A percentile compares a stretch with the other conserved stretches of the same genome.
These are phyloP conservation scores for Pygmarrhopalites habei DNA, from an alignment of 1,140 invertebrate genomes.

Conservation along the genomic window DNA sequence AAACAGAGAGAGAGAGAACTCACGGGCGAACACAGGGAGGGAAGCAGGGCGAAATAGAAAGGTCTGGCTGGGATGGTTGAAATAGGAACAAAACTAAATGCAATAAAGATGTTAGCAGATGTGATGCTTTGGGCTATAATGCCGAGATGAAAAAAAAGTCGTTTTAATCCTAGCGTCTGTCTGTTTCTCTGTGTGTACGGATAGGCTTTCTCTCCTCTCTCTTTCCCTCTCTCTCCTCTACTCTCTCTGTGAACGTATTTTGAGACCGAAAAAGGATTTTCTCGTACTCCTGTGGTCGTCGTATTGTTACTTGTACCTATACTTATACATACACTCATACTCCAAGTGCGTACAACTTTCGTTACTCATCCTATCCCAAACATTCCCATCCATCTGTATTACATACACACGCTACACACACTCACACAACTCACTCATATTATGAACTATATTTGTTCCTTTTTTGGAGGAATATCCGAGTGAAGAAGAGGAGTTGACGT, in stretches of 20 bases:
- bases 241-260: slow-evolving; percentile 9
- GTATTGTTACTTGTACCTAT: neutral
- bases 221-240: too few species aligned
- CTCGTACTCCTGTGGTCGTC: slow-evolving; percentile 13
- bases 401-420: neutral
- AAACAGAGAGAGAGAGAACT: too few species aligned
- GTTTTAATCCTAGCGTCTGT: slow-evolving; percentile 32
- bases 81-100: slow-evolving; percentile 32
- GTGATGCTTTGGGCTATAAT: slow-evolving; percentile 33
- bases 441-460: too few species aligned
- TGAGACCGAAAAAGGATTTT: slow-evolving; percentile 29
- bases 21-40: neutral
- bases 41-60: neutral
- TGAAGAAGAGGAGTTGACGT: too few species aligned
- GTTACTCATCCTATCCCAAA: too few species aligned
- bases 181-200: slow-evolving; percentile 18
- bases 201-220: slow-evolving; percentile 28
- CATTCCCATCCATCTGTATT: too few species aligned
- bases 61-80: slow-evolving; percentile 1
- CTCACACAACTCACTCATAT: neutral
- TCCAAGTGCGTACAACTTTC: too few species aligned
- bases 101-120: slow-evolving; percentile 39
- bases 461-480: too few species aligned
- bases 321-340: too few species aligned
- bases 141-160: slow-evolving; percentile 34